Evolutionary conservation across 2,113 vertebrate genomes (phyloP), one percentile per base, ranked within the genome.

Genomic region (Dipodomys merriami): DNA sequence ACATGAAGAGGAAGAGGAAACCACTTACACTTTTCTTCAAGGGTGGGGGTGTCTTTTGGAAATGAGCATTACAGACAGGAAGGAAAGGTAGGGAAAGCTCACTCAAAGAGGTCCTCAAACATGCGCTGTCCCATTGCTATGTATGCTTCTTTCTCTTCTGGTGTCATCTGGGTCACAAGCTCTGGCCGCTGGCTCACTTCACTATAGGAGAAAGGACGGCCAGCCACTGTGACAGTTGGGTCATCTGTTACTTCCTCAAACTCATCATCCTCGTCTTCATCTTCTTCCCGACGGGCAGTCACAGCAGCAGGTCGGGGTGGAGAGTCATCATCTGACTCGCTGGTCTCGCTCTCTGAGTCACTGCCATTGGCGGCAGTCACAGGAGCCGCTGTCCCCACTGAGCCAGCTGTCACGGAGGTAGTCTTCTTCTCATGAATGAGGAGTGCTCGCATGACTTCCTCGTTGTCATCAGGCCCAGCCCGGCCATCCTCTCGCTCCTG

Each of bases 271-370:
- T 99, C 99, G 0, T 99, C 99, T 0, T 99, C 99, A 3, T 99
- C 98, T n/a, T 98, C 96, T 25, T 98, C 96, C 0, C 94, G 97
- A 0, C 86, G 95, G 7, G 88, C 73, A 60, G 96, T 86, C 0
- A 64, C 25, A 7, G 97, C 83, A 0, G 77, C 27, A 0, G 95
- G 94, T 9, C 96, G 98, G 4, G 98, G 97, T 9, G 98, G 98
- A 30, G 97, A 97, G 15, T 99, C 99, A 12, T 99, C 99, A 0
- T 99, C 99, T 0, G 99, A 99, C 93, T 99, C 99, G 1, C 99
- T 99, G 23, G 99, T 99, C 97, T 99, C 99, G 0, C 99, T 99
- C 86, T 99, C 99, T 0, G 99, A 99, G 98, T 99, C 99, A 33
- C 99, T 99, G 30, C 97, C 99, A 0, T 98, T 99, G 49, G 97